Conservation (phyloP, 2,888 invertebrate genomes). For the Heliconius cydno region DNA sequence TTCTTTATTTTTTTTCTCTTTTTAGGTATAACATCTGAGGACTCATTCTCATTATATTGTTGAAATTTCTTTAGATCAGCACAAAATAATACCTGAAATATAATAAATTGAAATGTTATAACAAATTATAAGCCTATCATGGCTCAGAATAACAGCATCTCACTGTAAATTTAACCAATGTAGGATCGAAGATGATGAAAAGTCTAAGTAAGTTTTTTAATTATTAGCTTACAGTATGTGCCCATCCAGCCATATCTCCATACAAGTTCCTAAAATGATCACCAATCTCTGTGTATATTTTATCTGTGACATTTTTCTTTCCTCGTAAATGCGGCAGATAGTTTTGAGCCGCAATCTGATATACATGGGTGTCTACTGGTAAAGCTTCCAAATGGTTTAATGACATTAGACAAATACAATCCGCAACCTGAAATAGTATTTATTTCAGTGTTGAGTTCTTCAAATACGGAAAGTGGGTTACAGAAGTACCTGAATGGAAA, state of each 20-base stretch:
- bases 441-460: not conserved
- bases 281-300: conserved; percentile 93
- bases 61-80: conserved; percentile 91
- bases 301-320: conserved; percentile 91
- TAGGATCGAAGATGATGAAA: not conserved
- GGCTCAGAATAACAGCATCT: not conserved
- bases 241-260: conserved; percentile 96
- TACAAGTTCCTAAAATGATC: conserved; percentile 90
- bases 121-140: not conserved
- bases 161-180: not conserved
- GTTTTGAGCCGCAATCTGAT: conserved; percentile 91
- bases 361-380: conserved; percentile 98
- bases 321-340: conserved; percentile 90
- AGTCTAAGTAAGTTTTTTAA: not conserved
- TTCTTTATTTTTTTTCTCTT: conserved; percentile 61
- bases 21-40: conserved; percentile 51
- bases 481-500: no score
- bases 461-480: no score
- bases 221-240: conserved; percentile 90
- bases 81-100: conserved; percentile 88
- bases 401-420: conserved; percentile 99
- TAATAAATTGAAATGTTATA: conserved; percentile 24
- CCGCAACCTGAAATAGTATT: conserved; percentile 89
- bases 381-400: conserved; percentile 93
- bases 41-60: conserved; percentile 55